Base-by-base conservation (phyloP, 2,113 vertebrate species). In the Myrmecophaga tridactyla region DNA sequence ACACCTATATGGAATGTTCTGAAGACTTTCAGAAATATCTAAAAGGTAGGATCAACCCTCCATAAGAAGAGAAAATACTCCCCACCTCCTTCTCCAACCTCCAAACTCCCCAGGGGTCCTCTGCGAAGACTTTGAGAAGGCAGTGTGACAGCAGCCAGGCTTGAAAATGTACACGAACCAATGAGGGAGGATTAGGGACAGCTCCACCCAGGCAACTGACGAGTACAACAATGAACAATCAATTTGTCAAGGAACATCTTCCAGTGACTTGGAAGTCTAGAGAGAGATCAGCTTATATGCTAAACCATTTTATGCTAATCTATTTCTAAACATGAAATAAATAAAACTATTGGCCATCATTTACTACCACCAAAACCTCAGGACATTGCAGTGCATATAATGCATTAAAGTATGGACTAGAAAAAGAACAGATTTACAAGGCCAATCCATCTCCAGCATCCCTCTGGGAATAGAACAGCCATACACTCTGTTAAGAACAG, bases 391-490 rank as follows among this genome's bases (percentile, higher is more conserved):
- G 13, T 20, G 31, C 53, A 43, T 48, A 18, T 65, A 51, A 36
- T 0, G 0, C 1, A 1, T 0, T 75, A 86, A 89, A 62, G 62
- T 56, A 65, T 0, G 0, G 75, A 69, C 46, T 36, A 8, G 15
- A 36, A 86, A 43, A 85, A 86, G 62, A 25, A 31, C 23, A 75
- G 7, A 34, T 46, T 56, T 41, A n/a, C 41, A 31, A 43, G 12
- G 76, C n/a, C 82, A 27, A 67, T 15, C 63, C 51, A 80, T 72
- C 8, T 31, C 60, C 86, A 81, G 34, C 0, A 77, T n/a, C 97
- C 97, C 94, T 96, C 96, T 92, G 73, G 70, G 89, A 95, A 56
- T 2, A 70, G 85, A 96, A 67, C 92, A 82, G 87, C 86, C 86
- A 87, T 56, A 3, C 43, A n/a, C 72, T 56, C 53, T 89, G 72